These are phyloP conservation scores for Drosophila orosa DNA, from an alignment of 1,140 invertebrate species.

Conservation along the genomic window DNA sequence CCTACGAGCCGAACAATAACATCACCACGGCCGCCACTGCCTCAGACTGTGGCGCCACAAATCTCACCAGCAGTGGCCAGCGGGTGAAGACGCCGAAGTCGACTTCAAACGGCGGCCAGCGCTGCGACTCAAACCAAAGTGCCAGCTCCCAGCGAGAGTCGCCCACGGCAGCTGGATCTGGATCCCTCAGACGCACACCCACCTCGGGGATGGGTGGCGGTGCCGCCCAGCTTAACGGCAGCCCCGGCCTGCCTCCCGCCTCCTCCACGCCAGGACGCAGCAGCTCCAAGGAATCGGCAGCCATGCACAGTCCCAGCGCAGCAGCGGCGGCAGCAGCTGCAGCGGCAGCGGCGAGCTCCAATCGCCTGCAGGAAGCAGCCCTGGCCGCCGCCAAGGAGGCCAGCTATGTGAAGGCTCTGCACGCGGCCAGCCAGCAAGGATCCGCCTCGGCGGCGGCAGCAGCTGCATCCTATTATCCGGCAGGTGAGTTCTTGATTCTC, in stretches of 20 bases:
- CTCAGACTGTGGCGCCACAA: conserved; percentile 74
- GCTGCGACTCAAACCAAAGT: conserved; percentile 84
- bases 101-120: conserved; percentile 67
- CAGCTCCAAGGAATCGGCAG: conserved; percentile 80
- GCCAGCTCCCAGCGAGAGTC: conserved; percentile 82
- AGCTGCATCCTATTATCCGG: conserved; percentile 66
- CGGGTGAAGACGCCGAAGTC: conserved; percentile 73
- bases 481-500: conserved; percentile 49
- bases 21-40: conserved; percentile 67
- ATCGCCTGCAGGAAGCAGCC: conserved; percentile 75
- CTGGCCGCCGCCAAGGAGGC: conserved; percentile 79
- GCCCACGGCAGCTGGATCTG: conserved; percentile 49
- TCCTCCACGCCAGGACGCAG: conserved; percentile 55
- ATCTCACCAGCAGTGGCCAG: conserved; percentile 71
- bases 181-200: conserved; percentile 60
- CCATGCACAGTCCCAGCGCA: conserved; percentile 64
- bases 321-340: conserved; percentile 47
- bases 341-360: conserved; percentile 60
- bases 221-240: conserved; percentile 58
- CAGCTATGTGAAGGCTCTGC: conserved; percentile 83
- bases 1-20: conserved; percentile 87
- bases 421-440: conserved; percentile 85
- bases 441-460: conserved; percentile 84
- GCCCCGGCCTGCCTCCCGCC: conserved; percentile 65
- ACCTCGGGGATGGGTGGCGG: conserved; percentile 27